Evolutionary conservation across 2,888 invertebrate genomes (phyloP).

Genomic region (Pediacus dermestoides): DNA sequence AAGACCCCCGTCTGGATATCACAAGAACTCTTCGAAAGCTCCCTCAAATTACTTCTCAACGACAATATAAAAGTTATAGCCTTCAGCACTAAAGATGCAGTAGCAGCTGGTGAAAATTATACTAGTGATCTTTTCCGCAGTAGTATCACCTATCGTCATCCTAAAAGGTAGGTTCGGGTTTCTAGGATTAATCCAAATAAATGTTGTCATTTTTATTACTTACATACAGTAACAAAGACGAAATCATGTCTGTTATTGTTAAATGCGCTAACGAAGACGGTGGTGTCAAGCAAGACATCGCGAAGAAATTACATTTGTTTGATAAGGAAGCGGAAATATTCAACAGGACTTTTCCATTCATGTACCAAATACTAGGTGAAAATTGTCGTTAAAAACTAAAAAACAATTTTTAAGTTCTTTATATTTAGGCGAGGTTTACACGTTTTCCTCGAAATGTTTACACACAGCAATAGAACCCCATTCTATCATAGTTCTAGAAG

Average conservation of each 20-base stretch:
- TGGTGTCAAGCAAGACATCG: slow-evolving; percentile 47
- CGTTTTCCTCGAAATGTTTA: slow-evolving; percentile 38
- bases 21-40: slow-evolving; percentile 34
- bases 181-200: slow-evolving; percentile 6
- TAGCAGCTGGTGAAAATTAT: slow-evolving; percentile 41
- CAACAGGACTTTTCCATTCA: slow-evolving; percentile 46
- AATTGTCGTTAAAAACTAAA: not conserved
- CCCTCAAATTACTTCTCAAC: slow-evolving; percentile 29
- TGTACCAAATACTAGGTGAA: slow-evolving; percentile 47
- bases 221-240: slow-evolving; percentile 28
- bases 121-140: slow-evolving; percentile 39
- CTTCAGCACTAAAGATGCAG: slow-evolving; percentile 34
- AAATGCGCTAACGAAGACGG: slow-evolving; percentile 41
- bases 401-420: not conserved
- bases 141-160: slow-evolving; percentile 26
- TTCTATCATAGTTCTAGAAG: slow-evolving; percentile 53
- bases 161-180: slow-evolving; percentile 24
- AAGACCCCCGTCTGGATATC: slow-evolving; percentile 36
- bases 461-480: slow-evolving; percentile 42
- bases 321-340: slow-evolving; percentile 51
- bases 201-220: no score
- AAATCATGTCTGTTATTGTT: slow-evolving; percentile 37
- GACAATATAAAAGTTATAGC: slow-evolving; percentile 29
- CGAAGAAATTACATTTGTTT: slow-evolving; percentile 50
- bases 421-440: slow-evolving; percentile 30